Percentiles rank a stretch among this genome's conserved stretches.
These are phyloP conservation scores for Brachionus sp. DNA, from an alignment of 1,140 invertebrate genomes.

Conservation along the genomic window DNA sequence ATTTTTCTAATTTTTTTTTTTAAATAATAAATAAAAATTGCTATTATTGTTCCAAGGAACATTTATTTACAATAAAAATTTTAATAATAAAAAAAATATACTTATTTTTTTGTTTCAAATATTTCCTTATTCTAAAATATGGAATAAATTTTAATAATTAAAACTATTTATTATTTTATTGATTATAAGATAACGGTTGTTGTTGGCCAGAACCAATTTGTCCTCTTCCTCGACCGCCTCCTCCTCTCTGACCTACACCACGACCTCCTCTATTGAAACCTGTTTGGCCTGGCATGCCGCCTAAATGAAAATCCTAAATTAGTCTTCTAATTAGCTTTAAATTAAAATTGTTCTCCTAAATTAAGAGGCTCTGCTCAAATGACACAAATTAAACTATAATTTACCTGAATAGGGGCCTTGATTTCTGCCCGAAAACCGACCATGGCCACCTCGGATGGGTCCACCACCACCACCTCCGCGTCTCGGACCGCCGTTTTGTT, in stretches of 20 bases:
- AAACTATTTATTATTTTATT: neutral
- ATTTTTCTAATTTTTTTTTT: too few relatives aligned
- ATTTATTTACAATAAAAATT: too few relatives aligned
- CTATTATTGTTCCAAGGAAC: too few relatives aligned
- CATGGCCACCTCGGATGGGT: neutral
- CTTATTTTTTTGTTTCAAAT: too few relatives aligned
- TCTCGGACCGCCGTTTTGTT: neutral
- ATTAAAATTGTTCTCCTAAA: neutral
- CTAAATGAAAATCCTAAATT: neutral
- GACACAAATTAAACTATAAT: neutral
- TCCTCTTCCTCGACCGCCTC: neutral
- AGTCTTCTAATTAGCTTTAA: neutral
- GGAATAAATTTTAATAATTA: neutral
- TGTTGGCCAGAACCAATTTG: neutral
- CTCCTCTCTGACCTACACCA: slow-evolving; percentile 19
- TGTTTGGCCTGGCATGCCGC: slow-evolving; percentile 21
- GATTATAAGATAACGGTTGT: slow-evolving; percentile 1
- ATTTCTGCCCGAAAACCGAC: neutral
- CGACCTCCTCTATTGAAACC: slow-evolving; percentile 8
- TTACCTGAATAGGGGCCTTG: slow-evolving; percentile 42
- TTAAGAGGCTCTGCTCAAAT: neutral
- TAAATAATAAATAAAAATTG: too few relatives aligned
- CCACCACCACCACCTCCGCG: neutral
- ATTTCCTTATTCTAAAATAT: too few relatives aligned
- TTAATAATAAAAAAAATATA: too few relatives aligned